Conservation (phyloP, 2,888 invertebrate species). For the Gnatocerus cornutus region DNA sequence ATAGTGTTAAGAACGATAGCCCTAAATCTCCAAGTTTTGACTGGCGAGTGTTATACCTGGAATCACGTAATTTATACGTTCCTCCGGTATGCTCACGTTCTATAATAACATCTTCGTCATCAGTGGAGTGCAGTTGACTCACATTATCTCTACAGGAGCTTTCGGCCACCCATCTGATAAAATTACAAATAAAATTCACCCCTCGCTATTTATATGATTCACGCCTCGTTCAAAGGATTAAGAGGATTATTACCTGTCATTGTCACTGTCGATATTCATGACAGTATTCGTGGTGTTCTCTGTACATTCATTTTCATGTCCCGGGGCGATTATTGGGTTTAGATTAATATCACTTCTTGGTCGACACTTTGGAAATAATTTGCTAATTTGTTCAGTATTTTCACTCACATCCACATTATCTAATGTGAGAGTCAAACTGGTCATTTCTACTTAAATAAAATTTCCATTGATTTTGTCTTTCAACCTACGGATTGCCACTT, state of each 20-base stretch:
- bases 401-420: slow-evolving; percentile 72
- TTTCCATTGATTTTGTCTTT: slow-evolving; percentile 48
- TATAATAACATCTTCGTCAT: slow-evolving; percentile 73
- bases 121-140: slow-evolving; percentile 71
- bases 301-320: slow-evolving; percentile 68
- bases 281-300: slow-evolving; percentile 69
- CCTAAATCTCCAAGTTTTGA: background rate
- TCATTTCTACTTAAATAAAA: slow-evolving; percentile 66
- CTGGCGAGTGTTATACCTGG: slow-evolving; percentile 73
- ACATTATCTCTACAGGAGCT: slow-evolving; percentile 67
- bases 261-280: slow-evolving; percentile 73
- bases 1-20: background rate
- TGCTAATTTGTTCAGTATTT: slow-evolving; percentile 84
- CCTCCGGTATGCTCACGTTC: slow-evolving; percentile 73
- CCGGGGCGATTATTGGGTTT: slow-evolving; percentile 71
- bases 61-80: slow-evolving; percentile 82
- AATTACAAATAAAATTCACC: slow-evolving; percentile 1
- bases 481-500: slow-evolving; percentile 40
- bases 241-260: slow-evolving; percentile 66
- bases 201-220: background rate
- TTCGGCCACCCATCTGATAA: slow-evolving; percentile 69
- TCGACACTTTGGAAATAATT: slow-evolving; percentile 91
- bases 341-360: slow-evolving; percentile 78
- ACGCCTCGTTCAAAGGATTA: slow-evolving; percentile 11
- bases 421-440: slow-evolving; percentile 70